phyloP scores from a whole-genome alignment of 1,140 invertebrate species.

The Zeugodacus cucurbitae region DNA sequence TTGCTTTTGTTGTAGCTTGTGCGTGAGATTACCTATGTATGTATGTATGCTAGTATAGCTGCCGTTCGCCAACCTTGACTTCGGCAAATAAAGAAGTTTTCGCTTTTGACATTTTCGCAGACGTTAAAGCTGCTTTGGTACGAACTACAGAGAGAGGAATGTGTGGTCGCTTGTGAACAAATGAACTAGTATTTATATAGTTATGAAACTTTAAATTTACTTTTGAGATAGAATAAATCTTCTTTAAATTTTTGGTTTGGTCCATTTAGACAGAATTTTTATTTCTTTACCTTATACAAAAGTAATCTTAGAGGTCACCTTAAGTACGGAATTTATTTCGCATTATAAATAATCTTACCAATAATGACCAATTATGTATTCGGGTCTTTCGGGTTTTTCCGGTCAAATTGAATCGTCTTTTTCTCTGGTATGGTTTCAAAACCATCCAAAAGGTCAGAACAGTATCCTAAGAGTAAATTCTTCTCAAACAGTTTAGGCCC shows the following conservation, averaged over 20 bases:
- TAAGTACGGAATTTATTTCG: too few species aligned
- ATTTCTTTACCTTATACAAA: too few species aligned
- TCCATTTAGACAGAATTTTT: too few species aligned
- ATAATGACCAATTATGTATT: too few species aligned
- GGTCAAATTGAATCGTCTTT: too few species aligned
- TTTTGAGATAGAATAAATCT: neutral
- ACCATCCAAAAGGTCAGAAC: too few species aligned
- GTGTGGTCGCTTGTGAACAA: neutral
- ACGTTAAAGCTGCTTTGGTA: neutral
- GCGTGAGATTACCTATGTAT: neutral
- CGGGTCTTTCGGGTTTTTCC: too few species aligned
- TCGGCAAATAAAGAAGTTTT: neutral
- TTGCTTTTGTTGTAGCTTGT: neutral
- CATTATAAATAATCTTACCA: too few species aligned
- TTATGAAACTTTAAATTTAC: neutral
- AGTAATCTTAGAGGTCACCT: too few species aligned
- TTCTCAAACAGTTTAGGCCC: too few species aligned
- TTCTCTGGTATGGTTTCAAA: too few species aligned
- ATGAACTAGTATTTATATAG: neutral
- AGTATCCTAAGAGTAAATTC: too few species aligned
- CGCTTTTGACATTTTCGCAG: neutral
- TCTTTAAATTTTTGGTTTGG: neutral
- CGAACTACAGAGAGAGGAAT: neutral
- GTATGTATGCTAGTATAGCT: neutral
- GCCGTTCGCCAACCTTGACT: neutral